Conservation (phyloP, 2,888 invertebrate genomes). For the Meiosimyza decipiens region DNA sequence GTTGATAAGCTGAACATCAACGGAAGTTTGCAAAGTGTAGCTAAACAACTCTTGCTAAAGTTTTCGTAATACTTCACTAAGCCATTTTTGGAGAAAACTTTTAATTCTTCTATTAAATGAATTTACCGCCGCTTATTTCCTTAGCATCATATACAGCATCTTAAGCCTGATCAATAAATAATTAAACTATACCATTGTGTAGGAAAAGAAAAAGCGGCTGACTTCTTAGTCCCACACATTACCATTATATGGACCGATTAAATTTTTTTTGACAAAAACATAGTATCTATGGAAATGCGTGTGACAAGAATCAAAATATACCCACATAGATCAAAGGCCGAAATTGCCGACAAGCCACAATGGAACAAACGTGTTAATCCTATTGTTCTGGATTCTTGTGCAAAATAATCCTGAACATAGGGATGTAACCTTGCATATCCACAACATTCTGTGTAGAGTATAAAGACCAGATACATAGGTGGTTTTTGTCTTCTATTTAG, state of each 20-base stretch:
- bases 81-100: too few relatives aligned
- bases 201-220: too few relatives aligned
- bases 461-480: background rate
- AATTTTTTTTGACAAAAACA: background rate
- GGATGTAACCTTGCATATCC: constrained; percentile 20
- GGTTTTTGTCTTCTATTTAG: constrained; percentile 15
- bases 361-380: constrained; percentile 32
- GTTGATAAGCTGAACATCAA: too few relatives aligned
- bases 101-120: too few relatives aligned
- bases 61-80: too few relatives aligned
- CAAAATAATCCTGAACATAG: background rate
- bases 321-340: constrained; percentile 28
- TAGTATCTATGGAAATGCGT: constrained; percentile 1
- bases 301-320: constrained; percentile 32
- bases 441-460: background rate
- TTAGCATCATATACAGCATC: too few relatives aligned
- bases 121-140: too few relatives aligned
- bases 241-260: constrained; percentile 10
- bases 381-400: constrained; percentile 38
- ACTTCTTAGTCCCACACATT: background rate
- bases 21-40: too few relatives aligned
- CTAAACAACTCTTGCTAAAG: too few relatives aligned
- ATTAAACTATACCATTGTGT: too few relatives aligned
- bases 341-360: constrained; percentile 31
- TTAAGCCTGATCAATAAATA: too few relatives aligned